These are phyloP conservation scores for Machimus rusticus DNA, from an alignment of 2,888 invertebrate species.

Conservation along the genomic window DNA sequence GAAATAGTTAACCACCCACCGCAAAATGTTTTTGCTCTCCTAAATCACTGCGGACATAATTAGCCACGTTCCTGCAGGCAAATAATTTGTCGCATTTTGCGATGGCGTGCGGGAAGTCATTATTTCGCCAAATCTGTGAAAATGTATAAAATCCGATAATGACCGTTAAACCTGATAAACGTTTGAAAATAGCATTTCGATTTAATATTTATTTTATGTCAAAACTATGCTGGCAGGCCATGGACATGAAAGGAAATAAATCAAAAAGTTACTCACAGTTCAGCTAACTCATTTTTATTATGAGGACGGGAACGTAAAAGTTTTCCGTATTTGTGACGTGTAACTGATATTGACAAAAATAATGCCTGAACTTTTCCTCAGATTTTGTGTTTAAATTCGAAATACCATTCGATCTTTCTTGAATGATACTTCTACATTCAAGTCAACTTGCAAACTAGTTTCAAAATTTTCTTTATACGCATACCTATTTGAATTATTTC, in stretches of 20 bases:
- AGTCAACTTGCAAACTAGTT: no score
- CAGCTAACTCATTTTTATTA: background rate
- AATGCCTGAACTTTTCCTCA: background rate
- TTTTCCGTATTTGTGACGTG: background rate
- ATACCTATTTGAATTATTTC: no score
- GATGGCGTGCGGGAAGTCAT: background rate
- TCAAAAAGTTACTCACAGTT: background rate
- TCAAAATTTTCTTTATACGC: no score
- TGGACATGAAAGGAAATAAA: background rate
- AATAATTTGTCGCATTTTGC: background rate
- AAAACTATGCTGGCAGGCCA: background rate
- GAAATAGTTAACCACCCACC: background rate
- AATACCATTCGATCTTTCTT: no score
- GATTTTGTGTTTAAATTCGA: background rate
- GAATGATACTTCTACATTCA: no score
- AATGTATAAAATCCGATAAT: background rate
- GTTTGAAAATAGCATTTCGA: background rate
- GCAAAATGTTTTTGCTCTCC: background rate
- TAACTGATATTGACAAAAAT: background rate
- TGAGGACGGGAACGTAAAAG: background rate
- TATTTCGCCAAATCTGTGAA: background rate
- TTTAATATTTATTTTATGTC: background rate
- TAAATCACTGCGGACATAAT: background rate
- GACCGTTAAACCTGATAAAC: background rate
- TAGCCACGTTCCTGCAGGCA: background rate